Base-by-base conservation (phyloP, 2,113 vertebrate genomes). In the Barnardius zonarius region DNA sequence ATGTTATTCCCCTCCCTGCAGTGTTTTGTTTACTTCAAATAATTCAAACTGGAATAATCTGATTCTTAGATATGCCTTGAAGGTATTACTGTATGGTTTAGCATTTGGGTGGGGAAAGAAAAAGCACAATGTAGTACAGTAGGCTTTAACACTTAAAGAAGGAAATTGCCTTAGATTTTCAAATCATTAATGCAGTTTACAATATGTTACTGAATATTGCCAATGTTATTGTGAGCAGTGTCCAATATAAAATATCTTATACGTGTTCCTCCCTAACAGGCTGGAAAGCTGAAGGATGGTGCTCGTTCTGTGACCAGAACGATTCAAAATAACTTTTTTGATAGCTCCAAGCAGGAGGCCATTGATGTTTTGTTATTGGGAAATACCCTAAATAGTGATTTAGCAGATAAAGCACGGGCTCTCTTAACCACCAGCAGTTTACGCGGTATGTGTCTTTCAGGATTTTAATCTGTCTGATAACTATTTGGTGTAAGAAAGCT, bases 321-420 rank as follows among this genome's bases (percentile, higher is more conserved):
- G 79, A 99, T 99, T 97, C 99, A 99, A 97, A 99, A 99, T 98
- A 99, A 99, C 98, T 99, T 99, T 98, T 99, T 99, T 94, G 99
- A 99, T 98, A 99, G 98, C 94, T 99, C 99, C 62, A 99, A 99
- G 97, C 99, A 99, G 97, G 99, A 99, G 96, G 99, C 99, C 72
- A 99, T 99, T 90, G 99, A 99, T 96, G 98, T 99, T 95, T 97
- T 99, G 93, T 98, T 99, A 28, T 98, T 99, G 97, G 99, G 99
- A 96, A 99, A 99, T 96, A 99, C 99, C 49, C 98, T 99, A 73
- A 99, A 99, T 98, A 99, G 99, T 97, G 99, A 99, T 94, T 98
- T 99, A 98, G 99, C 99, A 57, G 99, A 99, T 98, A 99, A 99
- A 98, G 99, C 99, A 86, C 98, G 99, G 90, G 99, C 99, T 62